These are phyloP conservation scores for Cotesia typhae DNA, from an alignment of 1,140 invertebrate genomes.

Conservation along the genomic window DNA sequence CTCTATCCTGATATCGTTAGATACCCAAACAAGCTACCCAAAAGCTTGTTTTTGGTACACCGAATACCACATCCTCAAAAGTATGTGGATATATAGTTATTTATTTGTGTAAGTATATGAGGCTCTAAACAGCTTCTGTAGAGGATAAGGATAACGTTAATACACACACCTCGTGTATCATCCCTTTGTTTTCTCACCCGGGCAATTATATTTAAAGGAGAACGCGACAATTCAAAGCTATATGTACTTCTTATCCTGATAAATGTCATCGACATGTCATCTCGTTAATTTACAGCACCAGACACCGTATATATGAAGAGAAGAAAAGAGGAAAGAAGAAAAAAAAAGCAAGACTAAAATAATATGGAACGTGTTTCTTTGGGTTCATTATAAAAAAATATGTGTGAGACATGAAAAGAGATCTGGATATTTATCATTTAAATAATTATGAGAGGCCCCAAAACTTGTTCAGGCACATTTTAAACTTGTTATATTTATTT, in stretches of 20 bases:
- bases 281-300: conserved; percentile 3
- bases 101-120: conserved; percentile 32
- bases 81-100: conserved; percentile 3
- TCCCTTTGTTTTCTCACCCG: conserved; percentile 55
- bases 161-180: conserved; percentile 66
- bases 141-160: conserved; percentile 45
- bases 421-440: conserved; percentile 16
- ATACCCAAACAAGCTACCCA: conserved; percentile 26
- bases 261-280: conserved; percentile 39
- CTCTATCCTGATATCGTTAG: conserved; percentile 64
- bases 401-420: background rate
- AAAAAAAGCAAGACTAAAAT: background rate
- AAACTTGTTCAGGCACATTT: conserved; percentile 6
- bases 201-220: conserved; percentile 22
- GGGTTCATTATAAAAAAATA: conserved; percentile 4
- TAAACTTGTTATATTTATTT: conserved; percentile 9
- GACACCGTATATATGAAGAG: conserved; percentile 1
- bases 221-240: conserved; percentile 20
- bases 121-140: conserved; percentile 60
- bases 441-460: conserved; percentile 11
- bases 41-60: no score
- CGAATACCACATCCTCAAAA: background rate
- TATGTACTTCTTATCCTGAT: conserved; percentile 32
- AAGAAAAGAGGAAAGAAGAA: no score
- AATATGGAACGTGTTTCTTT: conserved; percentile 3